Percentiles rank a stretch among this genome's conserved stretches.
These are phyloP conservation scores for Lapara coniferarum DNA, from an alignment of 2,888 invertebrate genomes.

Conservation along the genomic window DNA sequence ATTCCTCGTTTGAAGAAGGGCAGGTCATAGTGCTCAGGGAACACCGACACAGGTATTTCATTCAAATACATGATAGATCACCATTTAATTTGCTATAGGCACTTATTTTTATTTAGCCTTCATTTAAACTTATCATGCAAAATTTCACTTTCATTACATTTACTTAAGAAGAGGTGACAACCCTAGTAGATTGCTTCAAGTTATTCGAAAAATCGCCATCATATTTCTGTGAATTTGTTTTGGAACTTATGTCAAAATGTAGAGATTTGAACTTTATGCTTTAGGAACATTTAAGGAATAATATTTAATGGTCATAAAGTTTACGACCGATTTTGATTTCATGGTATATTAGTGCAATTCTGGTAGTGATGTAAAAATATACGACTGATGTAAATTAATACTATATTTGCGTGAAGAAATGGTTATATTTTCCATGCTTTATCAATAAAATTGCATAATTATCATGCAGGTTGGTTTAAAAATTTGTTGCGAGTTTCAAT, in stretches of 20 bases:
- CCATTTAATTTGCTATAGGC: too few relatives aligned
- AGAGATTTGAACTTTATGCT: not conserved
- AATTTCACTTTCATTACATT: not conserved
- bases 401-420: not conserved
- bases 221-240: conserved; percentile 8
- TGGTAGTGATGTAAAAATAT: not conserved
- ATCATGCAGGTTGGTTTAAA: too few relatives aligned
- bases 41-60: too few relatives aligned
- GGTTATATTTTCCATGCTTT: not conserved
- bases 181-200: not conserved
- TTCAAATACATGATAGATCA: too few relatives aligned
- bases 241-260: not conserved
- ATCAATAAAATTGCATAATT: not conserved
- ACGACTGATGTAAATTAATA: not conserved
- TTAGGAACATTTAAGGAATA: not conserved
- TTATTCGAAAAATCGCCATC: conserved; percentile 15
- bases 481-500: too few relatives aligned
- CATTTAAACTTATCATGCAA: not conserved
- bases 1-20: too few relatives aligned
- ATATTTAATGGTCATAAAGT: conserved; percentile 10
- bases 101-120: too few relatives aligned
- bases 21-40: too few relatives aligned
- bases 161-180: not conserved
- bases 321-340: conserved; percentile 21
- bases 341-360: not conserved